Base-by-base conservation (phyloP, 2,113 vertebrate species). In the Naja naja region DNA sequence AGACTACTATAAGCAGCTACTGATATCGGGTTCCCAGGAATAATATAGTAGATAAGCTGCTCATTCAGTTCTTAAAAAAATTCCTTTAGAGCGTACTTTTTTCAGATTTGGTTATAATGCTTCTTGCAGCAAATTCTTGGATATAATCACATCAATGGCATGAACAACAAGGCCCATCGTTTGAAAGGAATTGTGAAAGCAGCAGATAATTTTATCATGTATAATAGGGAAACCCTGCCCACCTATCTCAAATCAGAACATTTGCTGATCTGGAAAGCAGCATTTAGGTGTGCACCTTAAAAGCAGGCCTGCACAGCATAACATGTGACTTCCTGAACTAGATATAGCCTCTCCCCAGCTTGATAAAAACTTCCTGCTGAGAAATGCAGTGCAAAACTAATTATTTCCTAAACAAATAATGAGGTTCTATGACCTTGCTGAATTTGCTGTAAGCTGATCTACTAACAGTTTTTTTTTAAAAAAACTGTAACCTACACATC, bases 11-110 rank as follows among this genome's bases (percentile, higher is more conserved):
- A 45, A 30, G 3, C 93, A 93, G 88, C 49, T 12, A 55, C 39
- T 88, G 92, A 60, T 93, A 94, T 94, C 49, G 92, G 64, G 90
- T 92, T 22, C 12, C 14, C 85, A 60, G 25, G 30, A 54, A 89
- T 87, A 23, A 90, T 91, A 69, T 91, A 27, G 18, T 14, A 55
- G 43, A 89, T 69, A 89, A 23, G 64, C 93, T 87, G 5, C 22
- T 92, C 39, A 23, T 89, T 93, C 89, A 58, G 23, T 85, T 54
- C 94, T 45, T 89, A 30, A 90, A 85, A 74, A 60, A 4, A 6
- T 92, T 94, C 10, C 49, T 89, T 14, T 11, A 74, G 54, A 16
- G 81, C 56, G 89, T 93, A 55, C 54, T 89, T 25, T 27, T 93
- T 96, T 47, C 87, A 88, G 45, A 64, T 58, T 89, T 54, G 30